Percentiles rank a stretch among this genome's conserved stretches.
These are phyloP conservation scores for Chaetodon trifascialis DNA, from an alignment of 2,113 vertebrate species.

Conservation along the genomic window DNA sequence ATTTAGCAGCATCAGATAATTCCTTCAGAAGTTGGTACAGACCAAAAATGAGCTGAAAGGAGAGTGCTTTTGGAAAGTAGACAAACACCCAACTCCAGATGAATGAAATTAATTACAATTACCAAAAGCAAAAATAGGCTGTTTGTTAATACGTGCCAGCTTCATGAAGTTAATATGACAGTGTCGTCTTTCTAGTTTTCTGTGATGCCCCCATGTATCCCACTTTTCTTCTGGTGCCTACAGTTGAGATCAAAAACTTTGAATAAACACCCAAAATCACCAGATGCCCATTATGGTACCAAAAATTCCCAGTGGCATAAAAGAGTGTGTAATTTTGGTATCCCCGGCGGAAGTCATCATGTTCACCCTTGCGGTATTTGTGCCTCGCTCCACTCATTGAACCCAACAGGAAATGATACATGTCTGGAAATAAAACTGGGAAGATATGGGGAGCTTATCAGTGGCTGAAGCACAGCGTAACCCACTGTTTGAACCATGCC, in stretches of 20 bases:
- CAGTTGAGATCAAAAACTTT: background rate
- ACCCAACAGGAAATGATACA: constrained; percentile 6
- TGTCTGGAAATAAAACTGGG: constrained; percentile 25
- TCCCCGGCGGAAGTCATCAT: background rate
- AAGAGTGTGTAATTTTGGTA: constrained; percentile 7
- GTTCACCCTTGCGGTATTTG: background rate
- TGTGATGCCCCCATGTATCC: background rate
- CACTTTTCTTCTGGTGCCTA: background rate
- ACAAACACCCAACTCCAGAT: background rate
- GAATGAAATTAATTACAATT: background rate
- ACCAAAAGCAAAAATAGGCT: background rate
- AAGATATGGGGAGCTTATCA: background rate
- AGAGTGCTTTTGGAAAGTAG: background rate
- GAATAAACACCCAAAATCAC: background rate
- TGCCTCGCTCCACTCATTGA: background rate
- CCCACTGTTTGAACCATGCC: constrained; percentile 29
- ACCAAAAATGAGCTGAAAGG: background rate
- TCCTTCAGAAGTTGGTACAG: background rate
- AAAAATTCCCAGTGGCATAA: background rate
- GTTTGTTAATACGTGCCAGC: background rate
- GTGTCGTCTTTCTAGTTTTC: background rate
- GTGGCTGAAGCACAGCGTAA: constrained; percentile 14
- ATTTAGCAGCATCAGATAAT: constrained; percentile 4
- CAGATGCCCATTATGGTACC: background rate
- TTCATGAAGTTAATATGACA: background rate